These are phyloP conservation scores for Microcebus griseorufus DNA, from an alignment of 2,113 vertebrate species.

Conservation along the genomic window DNA sequence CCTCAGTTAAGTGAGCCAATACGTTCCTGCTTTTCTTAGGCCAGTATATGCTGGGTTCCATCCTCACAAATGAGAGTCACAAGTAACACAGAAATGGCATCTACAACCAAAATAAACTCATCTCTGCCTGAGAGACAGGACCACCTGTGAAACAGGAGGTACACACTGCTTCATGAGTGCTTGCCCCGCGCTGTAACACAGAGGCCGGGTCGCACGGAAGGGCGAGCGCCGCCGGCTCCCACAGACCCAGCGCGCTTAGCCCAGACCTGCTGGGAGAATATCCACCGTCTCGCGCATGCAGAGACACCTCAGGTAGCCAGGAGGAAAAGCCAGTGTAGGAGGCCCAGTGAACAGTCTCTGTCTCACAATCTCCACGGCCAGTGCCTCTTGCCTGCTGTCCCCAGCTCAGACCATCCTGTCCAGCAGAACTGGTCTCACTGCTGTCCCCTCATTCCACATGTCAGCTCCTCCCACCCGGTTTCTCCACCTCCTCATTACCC, in stretches of 20 bases:
- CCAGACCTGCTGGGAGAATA: neutral
- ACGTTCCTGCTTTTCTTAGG: neutral
- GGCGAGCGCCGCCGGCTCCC: too few relatives aligned
- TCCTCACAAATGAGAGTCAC: neutral
- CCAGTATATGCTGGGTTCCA: neutral
- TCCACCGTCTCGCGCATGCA: neutral
- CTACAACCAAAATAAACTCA: neutral
- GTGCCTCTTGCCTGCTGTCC: neutral
- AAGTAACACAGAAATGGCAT: neutral
- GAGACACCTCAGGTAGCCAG: neutral
- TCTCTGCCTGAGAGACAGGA: neutral
- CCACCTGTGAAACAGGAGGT: fast-evolving
- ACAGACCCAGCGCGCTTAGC: neutral
- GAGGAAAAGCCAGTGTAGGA: neutral
- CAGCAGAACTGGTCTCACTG: neutral
- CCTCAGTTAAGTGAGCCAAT: neutral
- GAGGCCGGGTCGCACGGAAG: neutral
- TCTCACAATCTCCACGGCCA: neutral
- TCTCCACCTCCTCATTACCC: neutral
- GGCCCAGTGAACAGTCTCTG: neutral
- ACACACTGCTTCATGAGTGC: too few relatives aligned
- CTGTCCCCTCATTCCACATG: neutral
- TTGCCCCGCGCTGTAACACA: neutral
- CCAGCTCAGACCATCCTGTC: too few relatives aligned
- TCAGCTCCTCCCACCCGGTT: neutral